Conservation (phyloP, 2,888 invertebrate species). For the Agonopterix alstromeriana region DNA sequence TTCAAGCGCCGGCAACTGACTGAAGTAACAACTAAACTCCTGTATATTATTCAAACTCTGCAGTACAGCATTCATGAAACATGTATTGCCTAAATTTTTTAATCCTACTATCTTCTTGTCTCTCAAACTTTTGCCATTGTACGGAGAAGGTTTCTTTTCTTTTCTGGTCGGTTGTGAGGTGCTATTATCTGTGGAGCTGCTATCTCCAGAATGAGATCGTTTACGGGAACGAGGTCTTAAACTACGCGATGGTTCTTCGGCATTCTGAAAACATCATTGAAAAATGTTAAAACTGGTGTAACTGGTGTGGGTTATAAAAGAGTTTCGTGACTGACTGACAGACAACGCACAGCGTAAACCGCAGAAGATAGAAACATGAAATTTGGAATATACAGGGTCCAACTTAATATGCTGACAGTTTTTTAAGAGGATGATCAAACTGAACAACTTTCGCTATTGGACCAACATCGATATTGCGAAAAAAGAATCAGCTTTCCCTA, state of each 20-base stretch:
- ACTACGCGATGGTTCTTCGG: constrained; percentile 73
- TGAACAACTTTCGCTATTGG: too few relatives aligned
- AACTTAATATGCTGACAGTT: too few relatives aligned
- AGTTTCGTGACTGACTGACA: too few relatives aligned
- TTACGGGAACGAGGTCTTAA: constrained; percentile 78
- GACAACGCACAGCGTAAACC: too few relatives aligned
- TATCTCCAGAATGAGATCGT: constrained; percentile 76
- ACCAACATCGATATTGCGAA: too few relatives aligned
- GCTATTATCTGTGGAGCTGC: constrained; percentile 68
- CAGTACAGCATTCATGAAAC: constrained; percentile 91
- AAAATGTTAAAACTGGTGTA: not conserved
- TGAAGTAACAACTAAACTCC: constrained; percentile 89
- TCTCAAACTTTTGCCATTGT: constrained; percentile 68
- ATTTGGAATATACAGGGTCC: too few relatives aligned
- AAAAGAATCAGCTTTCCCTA: too few relatives aligned
- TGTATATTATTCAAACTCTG: constrained; percentile 91
- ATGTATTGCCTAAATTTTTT: constrained; percentile 89
- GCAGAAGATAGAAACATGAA: too few relatives aligned
- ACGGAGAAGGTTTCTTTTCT: constrained; percentile 48
- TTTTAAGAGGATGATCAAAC: too few relatives aligned
- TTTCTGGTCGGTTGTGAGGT: constrained; percentile 21
- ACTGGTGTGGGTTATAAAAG: too few relatives aligned
- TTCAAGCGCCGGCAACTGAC: constrained; percentile 85
- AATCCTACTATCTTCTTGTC: constrained; percentile 83
- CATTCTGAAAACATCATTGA: constrained; percentile 33